Evolutionary conservation across 1,140 invertebrate genomes (phyloP), one percentile per base, ranked within the genome.

Genomic region (Oncopeltus fasciatus): DNA sequence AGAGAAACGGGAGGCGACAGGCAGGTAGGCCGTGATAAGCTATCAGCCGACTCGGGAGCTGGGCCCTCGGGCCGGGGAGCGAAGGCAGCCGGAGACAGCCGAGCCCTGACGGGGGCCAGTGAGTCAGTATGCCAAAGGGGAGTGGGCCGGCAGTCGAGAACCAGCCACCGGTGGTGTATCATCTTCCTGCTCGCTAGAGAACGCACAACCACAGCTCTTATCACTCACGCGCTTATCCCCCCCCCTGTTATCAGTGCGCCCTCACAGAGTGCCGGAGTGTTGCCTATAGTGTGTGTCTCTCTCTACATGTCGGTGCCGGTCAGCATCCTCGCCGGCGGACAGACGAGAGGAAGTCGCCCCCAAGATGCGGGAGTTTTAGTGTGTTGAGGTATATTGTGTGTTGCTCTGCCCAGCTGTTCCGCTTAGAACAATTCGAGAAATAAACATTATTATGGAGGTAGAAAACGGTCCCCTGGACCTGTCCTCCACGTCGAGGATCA

Each of bases 381-480:
- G n/a, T n/a, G n/a, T n/a, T n/a, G n/a, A n/a, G n/a, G n/a, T n/a
- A n/a, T n/a, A n/a, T n/a, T n/a, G n/a, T n/a, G n/a, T n/a, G n/a
- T n/a, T n/a, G n/a, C n/a, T n/a, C n/a, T n/a, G n/a, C n/a, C n/a
- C n/a, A n/a, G n/a, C n/a, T n/a, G n/a, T n/a, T n/a, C n/a, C n/a
- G n/a, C n/a, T n/a, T n/a, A n/a, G n/a, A n/a, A n/a, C n/a, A n/a
- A n/a, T n/a, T n/a, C n/a, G n/a, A n/a, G n/a, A n/a, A n/a, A n/a
- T 38, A 5, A 53, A 20, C 21, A 21, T 53, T 26, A 11, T 24
- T 24, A 67, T 67, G 66, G 64, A 68, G 57, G 62, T 69, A 57
- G 68, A 69, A 51, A 63, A 43, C 38, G 65, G 65, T 21, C 68
- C 71, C 46, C 66, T 71, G 46, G 69, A 72, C 60, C 64, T 71